Conservation (phyloP, 2,797 vertebrate genomes). For the Amphiprion clarkii region DNA sequence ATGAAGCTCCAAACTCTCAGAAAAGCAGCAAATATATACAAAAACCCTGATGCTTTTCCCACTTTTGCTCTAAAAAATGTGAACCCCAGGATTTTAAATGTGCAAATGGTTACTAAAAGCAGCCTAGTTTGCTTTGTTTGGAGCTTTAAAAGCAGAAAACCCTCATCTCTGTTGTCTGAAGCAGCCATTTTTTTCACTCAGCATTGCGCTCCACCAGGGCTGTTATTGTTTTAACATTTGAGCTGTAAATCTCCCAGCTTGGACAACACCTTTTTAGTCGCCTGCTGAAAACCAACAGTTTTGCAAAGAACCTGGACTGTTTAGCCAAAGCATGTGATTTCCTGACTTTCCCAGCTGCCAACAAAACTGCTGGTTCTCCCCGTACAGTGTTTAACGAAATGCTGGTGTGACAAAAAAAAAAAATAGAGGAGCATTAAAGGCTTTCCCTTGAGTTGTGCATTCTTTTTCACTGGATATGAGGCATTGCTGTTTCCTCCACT, state of each 20-base stretch:
- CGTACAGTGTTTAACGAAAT: constrained; percentile 55
- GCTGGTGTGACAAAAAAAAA: constrained; percentile 59
- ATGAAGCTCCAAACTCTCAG: neutral
- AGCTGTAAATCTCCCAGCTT: constrained; percentile 59
- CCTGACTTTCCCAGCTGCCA: constrained; percentile 71
- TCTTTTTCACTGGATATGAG: constrained; percentile 43
- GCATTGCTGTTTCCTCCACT: constrained; percentile 45
- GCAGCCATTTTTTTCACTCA: constrained; percentile 5
- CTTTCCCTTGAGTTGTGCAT: constrained; percentile 67
- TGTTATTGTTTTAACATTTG: constrained; percentile 71
- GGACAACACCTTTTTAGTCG: constrained; percentile 72
- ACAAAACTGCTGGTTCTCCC: constrained; percentile 41
- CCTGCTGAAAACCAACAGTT: constrained; percentile 57
- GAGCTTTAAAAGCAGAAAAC: constrained; percentile 20
- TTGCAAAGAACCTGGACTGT: constrained; percentile 53
- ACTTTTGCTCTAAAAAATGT: neutral
- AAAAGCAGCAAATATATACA: neutral
- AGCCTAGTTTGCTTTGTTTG: constrained; percentile 10
- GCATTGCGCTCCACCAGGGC: constrained; percentile 18
- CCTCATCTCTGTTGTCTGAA: constrained; percentile 43
- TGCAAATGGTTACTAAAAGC: constrained; percentile 26
- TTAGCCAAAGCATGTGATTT: constrained; percentile 79
- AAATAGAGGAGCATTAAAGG: constrained; percentile 56
- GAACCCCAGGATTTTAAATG: constrained; percentile 1
- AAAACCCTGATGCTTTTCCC: constrained; percentile 1